These are phyloP conservation scores for Nycteola revayana DNA, from an alignment of 2,888 invertebrate genomes.

Conservation along the genomic window DNA sequence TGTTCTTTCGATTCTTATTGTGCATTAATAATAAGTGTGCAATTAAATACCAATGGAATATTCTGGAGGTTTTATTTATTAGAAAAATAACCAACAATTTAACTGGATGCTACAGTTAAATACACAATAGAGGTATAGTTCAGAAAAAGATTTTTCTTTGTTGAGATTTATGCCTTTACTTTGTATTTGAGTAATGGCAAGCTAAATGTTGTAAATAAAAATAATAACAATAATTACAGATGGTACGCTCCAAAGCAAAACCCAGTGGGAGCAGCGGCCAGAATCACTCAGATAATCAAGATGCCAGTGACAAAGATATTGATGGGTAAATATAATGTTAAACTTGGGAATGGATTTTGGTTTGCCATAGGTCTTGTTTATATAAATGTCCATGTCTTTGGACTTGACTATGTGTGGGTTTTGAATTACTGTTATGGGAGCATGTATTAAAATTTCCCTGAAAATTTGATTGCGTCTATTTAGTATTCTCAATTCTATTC, in stretches of 20 bases:
- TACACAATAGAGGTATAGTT: conserved; percentile 11
- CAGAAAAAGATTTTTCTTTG: background rate
- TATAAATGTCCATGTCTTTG: too few relatives aligned
- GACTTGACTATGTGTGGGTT: too few relatives aligned
- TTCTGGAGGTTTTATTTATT: conserved; percentile 32
- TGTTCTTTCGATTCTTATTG: conserved; percentile 11
- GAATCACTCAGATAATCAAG: conserved; percentile 60
- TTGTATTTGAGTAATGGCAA: conserved; percentile 14
- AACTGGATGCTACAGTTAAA: too few relatives aligned
- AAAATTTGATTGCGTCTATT: too few relatives aligned
- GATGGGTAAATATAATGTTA: conserved; percentile 67
- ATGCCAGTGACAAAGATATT: conserved; percentile 68
- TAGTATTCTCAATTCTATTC: too few relatives aligned
- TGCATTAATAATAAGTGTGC: conserved; percentile 12
- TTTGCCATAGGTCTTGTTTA: too few relatives aligned
- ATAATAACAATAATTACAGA: conserved; percentile 59
- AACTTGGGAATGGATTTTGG: conserved; percentile 8
- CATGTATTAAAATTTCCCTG: too few relatives aligned
- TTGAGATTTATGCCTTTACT: conserved; percentile 7
- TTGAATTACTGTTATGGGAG: too few relatives aligned
- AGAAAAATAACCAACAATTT: conserved; percentile 1
- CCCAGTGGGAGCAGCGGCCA: conserved; percentile 63
- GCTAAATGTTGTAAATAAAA: conserved; percentile 15
- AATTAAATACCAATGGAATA: conserved; percentile 29
- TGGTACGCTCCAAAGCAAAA: conserved; percentile 71